Conservation (phyloP, 2,797 vertebrate genomes). For the Oreochromis mossambicus region DNA sequence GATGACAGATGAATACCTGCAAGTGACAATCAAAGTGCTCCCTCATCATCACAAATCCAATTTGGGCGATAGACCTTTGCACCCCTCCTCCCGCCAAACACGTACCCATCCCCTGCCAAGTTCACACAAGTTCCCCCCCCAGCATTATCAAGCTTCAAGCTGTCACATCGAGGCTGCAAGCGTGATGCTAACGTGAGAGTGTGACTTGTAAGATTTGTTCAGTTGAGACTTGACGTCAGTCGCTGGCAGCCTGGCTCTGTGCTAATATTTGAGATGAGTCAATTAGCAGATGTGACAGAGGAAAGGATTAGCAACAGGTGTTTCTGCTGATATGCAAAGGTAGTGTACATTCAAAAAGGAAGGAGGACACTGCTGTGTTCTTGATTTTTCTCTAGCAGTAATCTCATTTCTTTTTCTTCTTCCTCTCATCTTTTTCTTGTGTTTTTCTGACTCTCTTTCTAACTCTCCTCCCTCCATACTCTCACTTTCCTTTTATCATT, state of each 20-base stretch:
- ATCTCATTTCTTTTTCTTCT: not conserved
- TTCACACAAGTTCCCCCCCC: not conserved
- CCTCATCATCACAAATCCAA: constrained; percentile 71
- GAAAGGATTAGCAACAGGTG: constrained; percentile 38
- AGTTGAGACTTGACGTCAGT: constrained; percentile 10
- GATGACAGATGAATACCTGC: constrained; percentile 71
- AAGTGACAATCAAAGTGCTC: constrained; percentile 61
- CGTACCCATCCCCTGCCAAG: not conserved
- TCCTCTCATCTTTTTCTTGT: not conserved
- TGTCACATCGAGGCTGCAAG: constrained; percentile 23
- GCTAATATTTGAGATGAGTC: constrained; percentile 39
- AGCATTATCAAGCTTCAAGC: constrained; percentile 25
- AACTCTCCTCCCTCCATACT: not conserved
- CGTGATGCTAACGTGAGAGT: constrained; percentile 39
- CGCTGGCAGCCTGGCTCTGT: not conserved
- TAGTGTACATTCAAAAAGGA: not conserved
- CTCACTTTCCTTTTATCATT: not conserved
- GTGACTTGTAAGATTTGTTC: constrained; percentile 16
- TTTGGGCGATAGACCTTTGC: constrained; percentile 46
- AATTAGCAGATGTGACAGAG: constrained; percentile 36
- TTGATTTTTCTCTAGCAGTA: not conserved
- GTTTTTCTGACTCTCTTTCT: not conserved
- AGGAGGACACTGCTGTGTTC: not conserved
- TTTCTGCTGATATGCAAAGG: constrained; percentile 11
- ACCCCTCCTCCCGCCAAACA: not conserved